Evolutionary conservation across 2,888 invertebrate species (phyloP).

Genomic region (Melinaea marsaeus): DNA sequence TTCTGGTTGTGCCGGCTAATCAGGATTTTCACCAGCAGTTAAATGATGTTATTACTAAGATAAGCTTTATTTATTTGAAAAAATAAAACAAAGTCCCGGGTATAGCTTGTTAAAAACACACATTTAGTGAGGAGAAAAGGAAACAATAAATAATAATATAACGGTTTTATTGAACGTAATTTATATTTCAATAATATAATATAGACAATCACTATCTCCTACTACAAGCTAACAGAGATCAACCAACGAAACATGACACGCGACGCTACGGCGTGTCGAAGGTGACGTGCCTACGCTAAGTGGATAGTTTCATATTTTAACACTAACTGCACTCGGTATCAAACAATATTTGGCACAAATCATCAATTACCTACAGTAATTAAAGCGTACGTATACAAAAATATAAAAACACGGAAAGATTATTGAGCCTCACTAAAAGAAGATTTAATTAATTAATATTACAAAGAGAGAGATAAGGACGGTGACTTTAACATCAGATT

Average conservation of each 20-base stretch:
- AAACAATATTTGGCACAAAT: conserved; percentile 14
- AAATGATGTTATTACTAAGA: too few relatives aligned
- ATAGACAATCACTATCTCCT: conserved; percentile 66
- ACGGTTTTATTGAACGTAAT: conserved; percentile 76
- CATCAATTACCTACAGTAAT: conserved; percentile 4
- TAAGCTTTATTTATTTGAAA: too few relatives aligned
- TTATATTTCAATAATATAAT: conserved; percentile 49
- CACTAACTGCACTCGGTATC: conserved; percentile 8
- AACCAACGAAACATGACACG: conserved; percentile 46
- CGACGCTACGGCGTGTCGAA: conserved; percentile 40
- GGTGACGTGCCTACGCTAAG: conserved; percentile 22
- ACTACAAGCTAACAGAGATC: conserved; percentile 56
- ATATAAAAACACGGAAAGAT: not conserved
- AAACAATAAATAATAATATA: conserved; percentile 55
- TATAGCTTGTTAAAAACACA: not conserved
- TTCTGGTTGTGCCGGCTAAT: too few relatives aligned
- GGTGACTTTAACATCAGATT: conserved; percentile 10
- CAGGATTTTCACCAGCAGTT: too few relatives aligned
- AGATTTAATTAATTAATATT: not conserved
- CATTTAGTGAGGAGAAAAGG: conserved; percentile 21
- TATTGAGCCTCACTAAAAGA: not conserved
- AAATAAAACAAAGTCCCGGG: too few relatives aligned
- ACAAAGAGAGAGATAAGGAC: conserved; percentile 18
- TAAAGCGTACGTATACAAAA: not conserved
- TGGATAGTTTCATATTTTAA: conserved; percentile 30